These are phyloP conservation scores for Lasioglossum leucozonium DNA, from an alignment of 2,888 invertebrate species.

Conservation along the genomic window DNA sequence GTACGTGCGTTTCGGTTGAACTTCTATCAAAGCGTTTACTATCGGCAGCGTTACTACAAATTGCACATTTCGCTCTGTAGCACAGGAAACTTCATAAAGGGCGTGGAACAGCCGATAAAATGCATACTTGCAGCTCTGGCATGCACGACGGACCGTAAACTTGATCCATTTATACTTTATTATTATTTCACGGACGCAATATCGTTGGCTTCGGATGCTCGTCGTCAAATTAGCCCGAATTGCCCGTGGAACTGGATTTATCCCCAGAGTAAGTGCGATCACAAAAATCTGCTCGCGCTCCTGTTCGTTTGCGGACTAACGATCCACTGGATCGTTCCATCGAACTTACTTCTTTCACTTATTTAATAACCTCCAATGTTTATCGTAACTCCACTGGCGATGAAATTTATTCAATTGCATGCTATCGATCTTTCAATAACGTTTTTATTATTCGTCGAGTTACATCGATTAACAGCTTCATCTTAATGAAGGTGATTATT, in stretches of 20 bases:
- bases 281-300: constrained; percentile 36
- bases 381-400: not conserved
- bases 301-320: constrained; percentile 14
- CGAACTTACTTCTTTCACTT: not conserved
- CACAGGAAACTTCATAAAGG: constrained; percentile 66
- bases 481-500: not conserved
- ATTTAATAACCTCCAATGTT: not conserved
- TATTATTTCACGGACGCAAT: constrained; percentile 84
- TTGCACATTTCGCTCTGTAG: constrained; percentile 33
- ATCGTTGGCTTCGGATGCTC: constrained; percentile 78
- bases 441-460: not conserved
- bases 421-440: not conserved
- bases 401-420: not conserved
- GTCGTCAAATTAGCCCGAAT: constrained; percentile 83
- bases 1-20: not conserved
- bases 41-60: constrained; percentile 22
- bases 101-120: constrained; percentile 75
- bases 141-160: constrained; percentile 78
- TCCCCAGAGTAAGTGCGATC: constrained; percentile 54
- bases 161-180: constrained; percentile 84
- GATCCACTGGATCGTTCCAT: constrained; percentile 19
- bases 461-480: not conserved
- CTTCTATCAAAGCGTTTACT: constrained; percentile 10
- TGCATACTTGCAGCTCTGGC: constrained; percentile 68
- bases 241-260: constrained; percentile 80